Base-by-base conservation (phyloP, 2,113 vertebrate genomes). In the Hippocampus zosterae region DNA sequence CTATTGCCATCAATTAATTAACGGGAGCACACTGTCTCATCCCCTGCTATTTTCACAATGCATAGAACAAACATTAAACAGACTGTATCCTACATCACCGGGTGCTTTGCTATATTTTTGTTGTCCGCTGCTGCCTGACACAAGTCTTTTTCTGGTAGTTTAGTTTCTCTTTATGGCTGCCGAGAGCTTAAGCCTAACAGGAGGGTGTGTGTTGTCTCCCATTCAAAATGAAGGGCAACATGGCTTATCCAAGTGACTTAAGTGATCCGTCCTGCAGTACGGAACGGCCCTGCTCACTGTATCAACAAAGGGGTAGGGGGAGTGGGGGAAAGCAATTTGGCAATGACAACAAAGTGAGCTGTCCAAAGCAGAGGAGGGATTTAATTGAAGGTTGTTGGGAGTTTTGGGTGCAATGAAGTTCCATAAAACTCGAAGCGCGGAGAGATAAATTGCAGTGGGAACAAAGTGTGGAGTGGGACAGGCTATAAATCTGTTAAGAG, bases 401-500 rank as follows among this genome's bases (percentile, higher is more conserved):
- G 69, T 75, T 84, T 71, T 67, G 44, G 75, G 80, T 80, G 82
- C 75, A 76, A 85, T 80, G 77, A 78, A 65, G 73, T 62, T 66
- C 70, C 71, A 74, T 89, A 90, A 90, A 91, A 84, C 78, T 74
- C 82, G 74, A 79, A 81, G 75, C 81, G 69, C 11, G 1, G 71
- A 75, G 74, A 74, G 74, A 78, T 83, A 81, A 84, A 84, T 48
- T 81, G 78, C 37, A n/a, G 76, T 72, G 77, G 79, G 82, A 89
- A 85, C 82, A 82, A 80, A 84, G 77, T 72, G 79, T 77, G 55
- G 78, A 89, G 82, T 75, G 68, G 78, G 78, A 84, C 75, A 71
- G 73, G 78, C 74, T 77, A 72, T 87, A 84, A 89, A 90, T 87
- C 84, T 81, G 72, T 85, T 83, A 76, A 55, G 76, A 77, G 83